These are phyloP conservation scores for Nestor notabilis DNA, from an alignment of 2,113 vertebrate genomes.

Conservation along the genomic window DNA sequence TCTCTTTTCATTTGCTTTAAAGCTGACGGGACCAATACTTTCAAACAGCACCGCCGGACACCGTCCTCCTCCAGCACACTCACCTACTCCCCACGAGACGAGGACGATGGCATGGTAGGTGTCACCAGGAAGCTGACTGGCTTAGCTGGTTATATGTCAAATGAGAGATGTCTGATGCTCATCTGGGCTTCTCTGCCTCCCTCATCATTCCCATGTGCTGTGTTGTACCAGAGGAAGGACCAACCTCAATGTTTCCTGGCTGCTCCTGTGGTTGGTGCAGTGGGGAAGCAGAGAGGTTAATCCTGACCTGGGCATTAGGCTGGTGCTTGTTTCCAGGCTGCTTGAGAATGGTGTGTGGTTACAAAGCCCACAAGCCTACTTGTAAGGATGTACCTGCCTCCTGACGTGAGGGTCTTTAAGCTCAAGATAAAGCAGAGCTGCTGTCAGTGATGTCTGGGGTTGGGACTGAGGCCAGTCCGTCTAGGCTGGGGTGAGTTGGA, in stretches of 20 bases:
- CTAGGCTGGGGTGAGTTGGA: accelerated
- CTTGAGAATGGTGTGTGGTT: not conserved
- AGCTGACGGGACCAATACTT: conserved; percentile 87
- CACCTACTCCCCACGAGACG: conserved; percentile 90
- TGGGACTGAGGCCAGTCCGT: not conserved
- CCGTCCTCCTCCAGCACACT: conserved; percentile 94
- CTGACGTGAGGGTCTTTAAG: not conserved
- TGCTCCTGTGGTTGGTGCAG: not conserved
- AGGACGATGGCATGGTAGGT: conserved; percentile 94
- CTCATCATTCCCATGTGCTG: not conserved
- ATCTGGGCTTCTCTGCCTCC: not conserved
- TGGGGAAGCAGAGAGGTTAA: not conserved
- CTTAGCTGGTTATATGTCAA: not conserved
- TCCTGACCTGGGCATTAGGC: not conserved
- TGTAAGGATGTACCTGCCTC: not conserved
- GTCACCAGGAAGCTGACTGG: not conserved
- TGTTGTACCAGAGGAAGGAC: not conserved
- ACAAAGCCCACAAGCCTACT: not conserved
- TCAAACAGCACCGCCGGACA: conserved; percentile 93
- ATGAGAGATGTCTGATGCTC: not conserved
- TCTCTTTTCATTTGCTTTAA: not conserved
- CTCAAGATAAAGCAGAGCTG: not conserved
- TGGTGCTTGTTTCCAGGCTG: not conserved
- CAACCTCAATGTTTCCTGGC: not conserved
- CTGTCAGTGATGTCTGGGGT: not conserved